phyloP scores from a whole-genome alignment of 2,888 invertebrate species.

The Miltochrista miniata region DNA sequence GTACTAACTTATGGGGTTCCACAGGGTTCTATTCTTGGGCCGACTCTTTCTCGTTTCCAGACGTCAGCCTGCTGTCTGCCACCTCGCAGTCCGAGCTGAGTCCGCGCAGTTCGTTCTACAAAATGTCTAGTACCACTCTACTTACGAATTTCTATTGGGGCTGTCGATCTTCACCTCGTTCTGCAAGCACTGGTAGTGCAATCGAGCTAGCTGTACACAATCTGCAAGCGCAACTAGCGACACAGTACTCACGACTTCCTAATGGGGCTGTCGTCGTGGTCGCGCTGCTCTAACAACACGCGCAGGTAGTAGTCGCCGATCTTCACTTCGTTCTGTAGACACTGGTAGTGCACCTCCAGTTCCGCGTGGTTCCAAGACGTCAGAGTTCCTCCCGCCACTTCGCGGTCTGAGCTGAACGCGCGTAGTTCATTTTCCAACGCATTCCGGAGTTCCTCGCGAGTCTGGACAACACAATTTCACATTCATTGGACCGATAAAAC shows the following conservation, averaged over 20 bases:
- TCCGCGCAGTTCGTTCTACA: no score
- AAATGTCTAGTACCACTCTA: no score
- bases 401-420: conserved; percentile 94
- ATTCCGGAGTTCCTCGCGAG: conserved; percentile 96
- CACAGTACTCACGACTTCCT: conserved; percentile 92
- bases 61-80: no score
- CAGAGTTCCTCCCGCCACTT: conserved; percentile 91
- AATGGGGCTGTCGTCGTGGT: conserved; percentile 92
- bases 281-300: conserved; percentile 95
- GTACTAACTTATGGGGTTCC: no score
- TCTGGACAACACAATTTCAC: conserved; percentile 76
- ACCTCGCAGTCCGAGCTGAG: no score
- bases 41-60: no score
- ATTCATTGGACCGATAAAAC: no score
- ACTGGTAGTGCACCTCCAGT: conserved; percentile 97
- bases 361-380: conserved; percentile 99
- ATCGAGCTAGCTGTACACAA: no score
- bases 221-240: no score
- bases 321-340: conserved; percentile 97
- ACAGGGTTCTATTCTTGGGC: no score
- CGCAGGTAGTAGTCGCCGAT: conserved; percentile 99
- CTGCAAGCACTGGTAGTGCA: conserved; percentile 95
- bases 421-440: conserved; percentile 97
- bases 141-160: conserved; percentile 95
- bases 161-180: conserved; percentile 98